A percentile compares a stretch with the other conserved stretches of the same genome.
Evolutionary conservation across 2,113 vertebrate species (phyloP).

Genomic region (Bostrychus sinensis): DNA sequence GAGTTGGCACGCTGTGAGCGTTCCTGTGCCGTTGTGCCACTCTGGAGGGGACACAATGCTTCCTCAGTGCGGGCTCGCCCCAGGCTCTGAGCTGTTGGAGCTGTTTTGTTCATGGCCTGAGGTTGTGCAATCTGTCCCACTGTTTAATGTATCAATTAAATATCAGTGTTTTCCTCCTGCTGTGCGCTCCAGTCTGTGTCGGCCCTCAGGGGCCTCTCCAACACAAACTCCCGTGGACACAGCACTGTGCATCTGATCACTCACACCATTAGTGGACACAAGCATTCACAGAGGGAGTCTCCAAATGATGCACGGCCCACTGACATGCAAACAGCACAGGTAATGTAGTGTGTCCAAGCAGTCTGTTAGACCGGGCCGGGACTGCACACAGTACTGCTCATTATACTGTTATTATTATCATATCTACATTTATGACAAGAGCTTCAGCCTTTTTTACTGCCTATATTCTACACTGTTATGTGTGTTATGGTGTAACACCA

Average conservation of each 20-base stretch:
- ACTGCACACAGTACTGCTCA: too few relatives aligned
- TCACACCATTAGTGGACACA: not conserved
- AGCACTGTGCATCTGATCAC: too few relatives aligned
- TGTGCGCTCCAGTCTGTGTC: slow-evolving; percentile 44
- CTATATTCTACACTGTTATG: too few relatives aligned
- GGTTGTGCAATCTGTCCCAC: slow-evolving; percentile 78
- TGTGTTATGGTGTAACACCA: too few relatives aligned
- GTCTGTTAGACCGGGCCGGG: not conserved
- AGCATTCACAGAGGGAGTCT: not conserved
- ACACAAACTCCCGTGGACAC: slow-evolving; percentile 5
- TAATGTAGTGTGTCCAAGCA: not conserved
- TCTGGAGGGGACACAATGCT: slow-evolving; percentile 16
- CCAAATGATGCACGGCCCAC: not conserved
- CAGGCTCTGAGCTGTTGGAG: slow-evolving; percentile 37
- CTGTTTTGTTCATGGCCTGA: slow-evolving; percentile 70
- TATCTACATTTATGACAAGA: too few relatives aligned
- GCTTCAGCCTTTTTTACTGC: too few relatives aligned
- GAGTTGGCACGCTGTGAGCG: not conserved
- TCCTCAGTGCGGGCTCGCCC: slow-evolving; percentile 24
- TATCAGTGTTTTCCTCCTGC: slow-evolving; percentile 64
- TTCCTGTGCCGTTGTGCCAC: slow-evolving; percentile 29
- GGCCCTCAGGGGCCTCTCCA: slow-evolving; percentile 29
- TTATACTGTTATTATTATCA: too few relatives aligned
- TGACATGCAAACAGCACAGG: not conserved
- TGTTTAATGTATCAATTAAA: slow-evolving; percentile 80